Evolutionary conservation across 2,113 vertebrate genomes (phyloP), one percentile per base, ranked within the genome.

Genomic region (Xenus cinereus): DNA sequence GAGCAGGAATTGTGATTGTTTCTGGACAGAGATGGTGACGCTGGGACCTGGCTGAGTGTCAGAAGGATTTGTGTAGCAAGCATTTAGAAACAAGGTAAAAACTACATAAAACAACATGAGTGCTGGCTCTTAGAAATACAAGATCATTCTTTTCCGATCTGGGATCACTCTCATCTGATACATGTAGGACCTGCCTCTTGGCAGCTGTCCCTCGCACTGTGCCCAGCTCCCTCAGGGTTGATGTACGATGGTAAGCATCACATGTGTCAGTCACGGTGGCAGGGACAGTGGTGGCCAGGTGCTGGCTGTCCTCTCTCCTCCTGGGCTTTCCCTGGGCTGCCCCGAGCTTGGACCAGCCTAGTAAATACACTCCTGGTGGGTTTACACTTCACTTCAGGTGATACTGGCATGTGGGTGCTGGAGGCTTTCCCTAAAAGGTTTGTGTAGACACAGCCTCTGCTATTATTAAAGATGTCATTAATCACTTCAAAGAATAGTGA

Each of bases 221-320:
- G 43, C 43, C 74, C 71, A 32, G 28, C 22, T 85, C 18, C 35
- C 22, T 32, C 19, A 0, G 0, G 0, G 3, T 62, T 76, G 62
- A 7, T 12, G 10, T 26, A 1, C 0, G 6, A 4, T 51, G 57
- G 33, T 18, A 14, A 60, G 35, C 53, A 15, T 41, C 50, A 6
- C 1, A 0, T 5, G 33, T 59, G n/a, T n/a, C 63, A 41, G 51
- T n/a, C 0, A 0, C 14, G 5, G 66, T 60, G 78, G 18, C 43
- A 57, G 76, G 39, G 32, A 32, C 28, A 15, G 68, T 2, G 10
- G 46, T 59, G 56, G 10, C 80, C 43, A 39, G 15, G 21, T 37
- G 33, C 68, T 66, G 57, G 24, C 57, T 82, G 35, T 89, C 48
- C 56, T 59, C 73, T 86, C 26, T 56, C 8, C 51, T 51, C 14